Conservation (phyloP, 2,113 vertebrate species). For the Cottus gobio region DNA sequence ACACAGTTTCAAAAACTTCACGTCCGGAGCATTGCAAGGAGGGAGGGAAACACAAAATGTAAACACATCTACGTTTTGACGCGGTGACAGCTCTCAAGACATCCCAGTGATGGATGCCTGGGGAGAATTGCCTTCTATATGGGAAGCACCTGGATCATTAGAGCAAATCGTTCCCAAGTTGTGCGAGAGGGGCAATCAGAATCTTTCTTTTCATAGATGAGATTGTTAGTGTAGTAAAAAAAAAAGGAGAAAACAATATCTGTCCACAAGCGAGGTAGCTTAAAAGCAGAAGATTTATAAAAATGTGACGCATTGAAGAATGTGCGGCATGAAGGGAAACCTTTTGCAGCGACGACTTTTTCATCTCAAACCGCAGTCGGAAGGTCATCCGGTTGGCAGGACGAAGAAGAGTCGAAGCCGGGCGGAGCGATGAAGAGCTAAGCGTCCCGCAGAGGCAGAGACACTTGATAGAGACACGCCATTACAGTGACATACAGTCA, state of each 20-base stretch:
- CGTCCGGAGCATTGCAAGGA: background rate
- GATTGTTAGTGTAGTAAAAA: background rate
- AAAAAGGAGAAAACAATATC: conserved; percentile 10
- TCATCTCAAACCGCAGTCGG: conserved; percentile 36
- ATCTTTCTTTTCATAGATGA: conserved; percentile 23
- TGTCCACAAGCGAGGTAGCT: background rate
- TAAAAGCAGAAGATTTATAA: conserved; percentile 24
- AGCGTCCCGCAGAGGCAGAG: conserved; percentile 57
- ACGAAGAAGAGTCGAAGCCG: conserved; percentile 45
- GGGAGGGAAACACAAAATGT: background rate
- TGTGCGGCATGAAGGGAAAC: conserved; percentile 4
- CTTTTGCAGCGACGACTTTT: conserved; percentile 22
- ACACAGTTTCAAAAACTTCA: background rate
- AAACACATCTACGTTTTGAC: conserved; percentile 1
- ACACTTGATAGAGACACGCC: conserved; percentile 67
- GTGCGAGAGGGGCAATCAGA: conserved; percentile 6
- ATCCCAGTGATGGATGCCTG: conserved; percentile 27
- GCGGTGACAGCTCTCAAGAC: background rate
- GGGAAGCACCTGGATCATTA: conserved; percentile 39
- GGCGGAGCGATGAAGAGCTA: conserved; percentile 44
- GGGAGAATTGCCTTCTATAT: conserved; percentile 18
- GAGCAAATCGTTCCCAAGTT: background rate
- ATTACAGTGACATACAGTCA: conserved; percentile 70
- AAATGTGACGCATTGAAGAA: conserved; percentile 7
- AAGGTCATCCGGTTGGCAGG: conserved; percentile 59